A percentile compares a stretch with the other conserved stretches of the same genome.
Conservation (phyloP, 2,797 vertebrate species). For the Danio albolineatus region DNA sequence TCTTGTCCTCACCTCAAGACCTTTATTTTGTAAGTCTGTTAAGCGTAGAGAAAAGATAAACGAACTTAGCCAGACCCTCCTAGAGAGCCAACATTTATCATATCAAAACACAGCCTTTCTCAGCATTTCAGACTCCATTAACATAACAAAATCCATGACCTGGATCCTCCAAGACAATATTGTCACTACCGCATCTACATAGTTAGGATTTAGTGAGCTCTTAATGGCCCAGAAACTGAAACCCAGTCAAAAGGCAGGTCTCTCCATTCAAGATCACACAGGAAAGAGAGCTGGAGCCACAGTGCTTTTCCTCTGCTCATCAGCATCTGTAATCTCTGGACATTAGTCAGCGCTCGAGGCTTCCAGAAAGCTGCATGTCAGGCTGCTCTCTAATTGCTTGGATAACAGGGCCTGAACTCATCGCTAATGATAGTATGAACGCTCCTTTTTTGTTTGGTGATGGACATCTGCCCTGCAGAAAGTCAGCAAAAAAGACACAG, state of each 20-base stretch:
- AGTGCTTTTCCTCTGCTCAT: conserved; percentile 7
- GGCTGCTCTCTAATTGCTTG: conserved; percentile 33
- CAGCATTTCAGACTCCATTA: not conserved
- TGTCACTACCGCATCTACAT: not conserved
- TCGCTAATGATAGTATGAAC: conserved; percentile 1
- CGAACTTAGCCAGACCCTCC: not conserved
- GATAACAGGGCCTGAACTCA: conserved; percentile 14
- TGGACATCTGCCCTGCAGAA: not conserved
- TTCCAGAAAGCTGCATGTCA: conserved; percentile 23
- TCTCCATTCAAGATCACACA: conserved; percentile 19
- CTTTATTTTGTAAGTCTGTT: not conserved
- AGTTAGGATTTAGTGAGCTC: not conserved
- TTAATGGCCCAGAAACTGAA: conserved; percentile 55
- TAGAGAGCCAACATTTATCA: conserved; percentile 4
- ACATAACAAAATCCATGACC: conserved; percentile 24
- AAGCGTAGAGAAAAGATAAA: not conserved
- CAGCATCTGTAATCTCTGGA: conserved; percentile 35
- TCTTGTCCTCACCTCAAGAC: not conserved
- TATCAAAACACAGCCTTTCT: conserved; percentile 16
- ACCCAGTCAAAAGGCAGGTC: conserved; percentile 73
- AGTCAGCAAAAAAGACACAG: not conserved
- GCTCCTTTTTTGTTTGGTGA: conserved; percentile 4
- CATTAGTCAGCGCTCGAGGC: conserved; percentile 27
- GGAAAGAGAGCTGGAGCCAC: conserved; percentile 7
- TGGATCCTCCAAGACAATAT: conserved; percentile 9